Conservation (phyloP, 2,113 vertebrate species). For the Chionis minor region DNA sequence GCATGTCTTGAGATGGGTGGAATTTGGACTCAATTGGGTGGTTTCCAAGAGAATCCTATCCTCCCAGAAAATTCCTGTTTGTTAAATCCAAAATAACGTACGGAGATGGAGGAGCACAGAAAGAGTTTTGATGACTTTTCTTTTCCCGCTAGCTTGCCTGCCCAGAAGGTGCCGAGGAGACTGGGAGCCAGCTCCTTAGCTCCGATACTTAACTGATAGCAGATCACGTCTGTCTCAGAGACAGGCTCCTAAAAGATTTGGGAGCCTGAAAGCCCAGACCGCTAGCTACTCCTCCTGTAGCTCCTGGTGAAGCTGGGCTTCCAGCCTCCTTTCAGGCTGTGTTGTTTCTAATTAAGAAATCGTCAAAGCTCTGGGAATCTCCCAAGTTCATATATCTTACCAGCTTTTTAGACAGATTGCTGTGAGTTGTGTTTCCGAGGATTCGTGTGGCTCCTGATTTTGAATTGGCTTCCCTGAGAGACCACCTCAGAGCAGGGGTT, state of each 20-base stretch:
- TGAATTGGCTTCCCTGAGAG: background rate
- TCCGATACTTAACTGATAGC: background rate
- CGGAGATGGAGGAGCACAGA: background rate
- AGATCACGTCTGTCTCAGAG: background rate
- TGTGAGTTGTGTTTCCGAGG: rapidly evolving
- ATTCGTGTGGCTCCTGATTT: background rate
- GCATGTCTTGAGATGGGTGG: background rate
- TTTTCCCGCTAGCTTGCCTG: background rate
- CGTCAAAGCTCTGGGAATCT: background rate
- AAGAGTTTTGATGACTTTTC: background rate
- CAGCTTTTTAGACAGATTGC: background rate
- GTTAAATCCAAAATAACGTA: background rate
- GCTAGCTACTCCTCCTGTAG: background rate
- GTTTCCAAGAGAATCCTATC: background rate
- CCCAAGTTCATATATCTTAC: background rate
- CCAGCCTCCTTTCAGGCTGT: background rate
- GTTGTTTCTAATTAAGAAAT: background rate
- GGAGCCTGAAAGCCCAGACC: background rate
- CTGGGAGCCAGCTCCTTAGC: background rate
- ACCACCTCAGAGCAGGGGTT: background rate
- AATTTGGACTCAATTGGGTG: background rate
- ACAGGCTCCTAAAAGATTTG: background rate
- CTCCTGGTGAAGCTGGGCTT: background rate
- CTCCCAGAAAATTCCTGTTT: background rate
- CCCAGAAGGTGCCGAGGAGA: background rate